These are phyloP conservation scores for Nymphalis urticae DNA, from an alignment of 2,888 invertebrate genomes.

Conservation along the genomic window DNA sequence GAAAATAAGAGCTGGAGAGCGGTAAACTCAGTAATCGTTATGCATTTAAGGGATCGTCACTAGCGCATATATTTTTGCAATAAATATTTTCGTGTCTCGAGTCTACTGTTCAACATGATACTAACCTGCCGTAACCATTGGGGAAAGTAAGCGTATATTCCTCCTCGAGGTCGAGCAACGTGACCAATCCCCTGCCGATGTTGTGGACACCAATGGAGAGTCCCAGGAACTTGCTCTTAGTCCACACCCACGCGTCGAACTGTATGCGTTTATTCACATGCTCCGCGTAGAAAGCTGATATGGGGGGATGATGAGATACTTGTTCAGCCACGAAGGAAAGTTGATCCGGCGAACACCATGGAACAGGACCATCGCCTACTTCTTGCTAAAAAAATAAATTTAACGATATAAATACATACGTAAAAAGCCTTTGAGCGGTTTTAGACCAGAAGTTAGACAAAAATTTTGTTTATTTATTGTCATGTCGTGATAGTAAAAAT, in stretches of 20 bases:
- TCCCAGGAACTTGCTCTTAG: constrained; percentile 99
- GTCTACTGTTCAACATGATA: no score
- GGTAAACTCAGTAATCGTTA: no score
- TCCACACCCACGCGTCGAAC: constrained; percentile 98
- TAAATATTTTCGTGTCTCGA: no score
- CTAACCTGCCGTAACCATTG: constrained; percentile 96
- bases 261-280: constrained; percentile 95
- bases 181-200: constrained; percentile 96
- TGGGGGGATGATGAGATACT: constrained; percentile 99
- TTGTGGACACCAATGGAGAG: constrained; percentile 98
- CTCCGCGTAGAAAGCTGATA: constrained; percentile 99
- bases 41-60: no score
- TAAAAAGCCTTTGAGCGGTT: no score
- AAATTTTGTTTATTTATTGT: no score
- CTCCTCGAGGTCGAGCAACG: constrained; percentile 93
- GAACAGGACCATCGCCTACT: constrained; percentile 92
- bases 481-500: no score
- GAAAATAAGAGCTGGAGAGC: no score
- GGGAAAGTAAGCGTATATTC: constrained; percentile 98
- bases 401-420: no score
- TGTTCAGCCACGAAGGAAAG: constrained; percentile 98
- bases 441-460: no score
- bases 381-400: constrained; percentile 51
- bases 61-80: no score
- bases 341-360: constrained; percentile 94